Percentiles rank a stretch among this genome's conserved stretches.
Evolutionary conservation across 2,888 invertebrate species (phyloP).

Genomic region (Trichogramma dendrolimi): DNA sequence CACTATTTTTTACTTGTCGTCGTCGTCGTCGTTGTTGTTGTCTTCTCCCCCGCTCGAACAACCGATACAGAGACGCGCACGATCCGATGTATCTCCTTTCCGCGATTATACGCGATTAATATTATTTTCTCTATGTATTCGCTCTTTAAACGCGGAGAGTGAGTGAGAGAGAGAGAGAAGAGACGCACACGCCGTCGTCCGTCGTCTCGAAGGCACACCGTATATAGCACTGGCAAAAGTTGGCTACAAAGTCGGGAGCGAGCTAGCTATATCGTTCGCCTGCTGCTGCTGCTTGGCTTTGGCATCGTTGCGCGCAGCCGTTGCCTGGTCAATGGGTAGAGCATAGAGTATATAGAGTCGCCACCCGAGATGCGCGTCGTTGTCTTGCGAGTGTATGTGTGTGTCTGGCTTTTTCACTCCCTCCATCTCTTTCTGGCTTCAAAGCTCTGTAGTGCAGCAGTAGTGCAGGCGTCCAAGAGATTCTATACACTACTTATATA

Average conservation of each 20-base stretch:
- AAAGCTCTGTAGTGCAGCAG: too few relatives aligned
- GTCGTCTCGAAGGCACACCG: slow-evolving; percentile 41
- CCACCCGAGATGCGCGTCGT: slow-evolving; percentile 34
- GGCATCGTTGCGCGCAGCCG: slow-evolving; percentile 22
- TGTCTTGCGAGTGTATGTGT: slow-evolving; percentile 41
- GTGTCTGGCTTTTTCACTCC: slow-evolving; percentile 32
- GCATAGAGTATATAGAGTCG: slow-evolving; percentile 13
- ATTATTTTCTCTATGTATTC: too few relatives aligned
- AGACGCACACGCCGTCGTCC: slow-evolving; percentile 1
- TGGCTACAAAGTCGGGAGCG: slow-evolving; percentile 10
- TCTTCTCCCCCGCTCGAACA: too few relatives aligned
- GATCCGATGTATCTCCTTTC: too few relatives aligned
- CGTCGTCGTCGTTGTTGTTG: too few relatives aligned
- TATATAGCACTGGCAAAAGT: slow-evolving; percentile 43
- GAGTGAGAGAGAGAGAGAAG: too few relatives aligned
- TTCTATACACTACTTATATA: slow-evolving; percentile 43
- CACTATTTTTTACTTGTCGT: too few relatives aligned
- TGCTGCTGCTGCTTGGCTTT: slow-evolving; percentile 17
- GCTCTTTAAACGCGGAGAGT: too few relatives aligned
- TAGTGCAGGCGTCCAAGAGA: background rate
- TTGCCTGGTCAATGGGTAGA: slow-evolving; percentile 47
- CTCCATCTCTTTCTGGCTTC: too few relatives aligned
- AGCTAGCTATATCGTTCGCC: background rate
- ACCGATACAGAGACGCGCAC: too few relatives aligned
- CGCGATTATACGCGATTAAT: too few relatives aligned